These are phyloP conservation scores for Aulostomus chinensis DNA, from an alignment of 2,797 vertebrate genomes.

Conservation along the genomic window DNA sequence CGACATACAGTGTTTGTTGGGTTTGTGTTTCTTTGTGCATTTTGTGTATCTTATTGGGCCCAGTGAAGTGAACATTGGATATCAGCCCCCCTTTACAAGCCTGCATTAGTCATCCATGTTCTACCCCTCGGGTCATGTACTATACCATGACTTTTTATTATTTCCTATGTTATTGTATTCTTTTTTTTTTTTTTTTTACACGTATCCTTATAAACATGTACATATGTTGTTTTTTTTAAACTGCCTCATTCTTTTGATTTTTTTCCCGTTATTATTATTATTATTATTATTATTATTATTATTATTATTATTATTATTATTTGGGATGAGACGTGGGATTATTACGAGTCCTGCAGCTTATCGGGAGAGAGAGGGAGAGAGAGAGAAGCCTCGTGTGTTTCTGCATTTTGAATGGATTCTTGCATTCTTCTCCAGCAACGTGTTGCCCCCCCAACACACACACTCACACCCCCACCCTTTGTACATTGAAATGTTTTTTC, in stretches of 20 bases:
- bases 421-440: constrained; percentile 47
- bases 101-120: constrained; percentile 76
- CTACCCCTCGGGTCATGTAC: constrained; percentile 74
- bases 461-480: too few species aligned
- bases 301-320: constrained; percentile 64
- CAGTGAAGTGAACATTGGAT: constrained; percentile 81
- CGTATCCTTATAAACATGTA: constrained; percentile 82
- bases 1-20: constrained; percentile 85
- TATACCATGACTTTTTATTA: constrained; percentile 79
- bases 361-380: too few species aligned
- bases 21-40: constrained; percentile 89
- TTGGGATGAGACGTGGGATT: constrained; percentile 57
- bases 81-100: constrained; percentile 71
- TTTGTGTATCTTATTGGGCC: constrained; percentile 85
- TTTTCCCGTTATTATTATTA: constrained; percentile 52
- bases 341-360: constrained; percentile 48
- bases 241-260: constrained; percentile 71
- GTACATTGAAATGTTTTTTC: constrained; percentile 56
- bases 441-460: constrained; percentile 42
- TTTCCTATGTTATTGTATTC: constrained; percentile 78
- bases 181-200: constrained; percentile 81
- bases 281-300: too few species aligned
- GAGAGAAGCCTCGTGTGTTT: too few species aligned
- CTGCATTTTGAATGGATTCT: constrained; percentile 38
- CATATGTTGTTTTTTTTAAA: constrained; percentile 72